A percentile compares a stretch with the other conserved stretches of the same genome.
Evolutionary conservation across 2,888 invertebrate genomes (phyloP).

Genomic region (Bhutanitis thaidina): DNA sequence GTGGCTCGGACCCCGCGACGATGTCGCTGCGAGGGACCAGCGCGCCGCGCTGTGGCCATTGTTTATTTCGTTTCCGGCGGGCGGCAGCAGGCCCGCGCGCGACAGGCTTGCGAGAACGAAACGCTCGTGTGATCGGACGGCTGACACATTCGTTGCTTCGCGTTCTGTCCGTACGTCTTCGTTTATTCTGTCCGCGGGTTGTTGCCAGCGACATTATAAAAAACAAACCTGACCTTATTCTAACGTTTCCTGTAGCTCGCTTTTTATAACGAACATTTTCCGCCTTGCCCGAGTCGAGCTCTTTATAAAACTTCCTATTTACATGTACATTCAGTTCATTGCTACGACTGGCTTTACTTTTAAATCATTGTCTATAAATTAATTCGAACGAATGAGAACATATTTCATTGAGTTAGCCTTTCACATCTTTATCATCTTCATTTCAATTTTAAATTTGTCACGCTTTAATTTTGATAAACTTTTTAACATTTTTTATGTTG

Average conservation of each 20-base stretch:
- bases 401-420: no score
- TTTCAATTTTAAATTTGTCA: no score
- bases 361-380: no score
- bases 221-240: slow-evolving; percentile 21
- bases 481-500: no score
- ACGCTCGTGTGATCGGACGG: slow-evolving; percentile 30
- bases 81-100: slow-evolving; percentile 28
- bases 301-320: no score
- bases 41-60: slow-evolving; percentile 30
- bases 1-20: slow-evolving; percentile 44
- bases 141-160: slow-evolving; percentile 36
- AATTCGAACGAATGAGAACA: no score
- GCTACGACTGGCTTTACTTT: no score
- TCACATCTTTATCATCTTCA: no score
- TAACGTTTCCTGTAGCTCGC: slow-evolving; percentile 19
- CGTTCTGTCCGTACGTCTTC: slow-evolving; percentile 25
- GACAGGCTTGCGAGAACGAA: slow-evolving; percentile 26
- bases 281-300: neutral
- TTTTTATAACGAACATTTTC: slow-evolving; percentile 1
- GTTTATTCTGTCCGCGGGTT: slow-evolving; percentile 11
- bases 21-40: slow-evolving; percentile 32
- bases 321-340: no score
- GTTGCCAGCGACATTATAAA: neutral
- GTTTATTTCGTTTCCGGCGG: slow-evolving; percentile 28
- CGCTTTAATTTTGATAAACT: no score